Evolutionary conservation across 2,888 invertebrate genomes (phyloP), one percentile per base, ranked within the genome.

Genomic region (Exephanes ischioxanthus): DNA sequence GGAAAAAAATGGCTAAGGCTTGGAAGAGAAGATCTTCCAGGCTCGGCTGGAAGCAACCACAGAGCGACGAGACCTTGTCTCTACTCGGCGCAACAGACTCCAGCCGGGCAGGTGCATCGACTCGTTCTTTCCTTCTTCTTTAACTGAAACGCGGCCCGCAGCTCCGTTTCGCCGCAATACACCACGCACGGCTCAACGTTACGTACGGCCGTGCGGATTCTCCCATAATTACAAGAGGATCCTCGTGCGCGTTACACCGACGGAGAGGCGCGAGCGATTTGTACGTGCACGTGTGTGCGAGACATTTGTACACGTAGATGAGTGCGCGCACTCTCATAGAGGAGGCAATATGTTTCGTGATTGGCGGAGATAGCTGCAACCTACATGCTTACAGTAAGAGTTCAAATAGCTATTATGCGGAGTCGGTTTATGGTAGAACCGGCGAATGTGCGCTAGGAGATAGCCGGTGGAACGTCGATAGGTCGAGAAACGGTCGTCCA

Each of bases 81-180:
- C 75, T 78, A 80, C 84, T 77, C 82, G 53, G 48, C 61, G 53
- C 68, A 68, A 41, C 87, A 83, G 85, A 88, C 87, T 88, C 89
- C 91, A 90, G 92, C 92, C 92, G 92, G 93, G 92, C 92, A 93
- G 93, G 93, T 92, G 93, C 93, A 92, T 83, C 72, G 68, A 37
- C 79, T 83, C 73, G n/a, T 83, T 76, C 68, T 68, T 70, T 83
- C 4, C 83, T 83, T 80, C n/a, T 63, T 86, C 78, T 75, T 67
- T 11, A 63, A 53, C 67, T 53, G 33, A 11, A 33, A 53, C 41
- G 76, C 19, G 79, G 82, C 75, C 22, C 26, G 58, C 37, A 61
- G 26, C 53, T 53, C 81, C n/a, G 61, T 75, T 81, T 77, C 48
- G 33, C 77, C 22, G 19, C 77, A 68, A 41, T 81, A 78, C 51